A percentile compares a stretch with the other conserved stretches of the same genome.
Conservation (phyloP, 64 coral and sea anemone species). For the Porites lutea region DNA sequence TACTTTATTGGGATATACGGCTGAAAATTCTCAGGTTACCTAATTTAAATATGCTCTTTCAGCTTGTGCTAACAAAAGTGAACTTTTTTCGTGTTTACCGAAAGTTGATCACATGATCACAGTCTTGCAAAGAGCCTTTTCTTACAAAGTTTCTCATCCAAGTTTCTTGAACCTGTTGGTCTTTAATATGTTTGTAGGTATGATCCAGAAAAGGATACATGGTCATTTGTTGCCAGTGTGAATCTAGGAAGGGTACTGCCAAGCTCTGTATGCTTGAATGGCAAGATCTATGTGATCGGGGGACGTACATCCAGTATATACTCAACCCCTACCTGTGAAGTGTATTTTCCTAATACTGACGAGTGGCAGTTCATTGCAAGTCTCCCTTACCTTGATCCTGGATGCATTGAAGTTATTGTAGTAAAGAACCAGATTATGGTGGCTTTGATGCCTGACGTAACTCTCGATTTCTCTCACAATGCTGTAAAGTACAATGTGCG, state of each 20-base stretch:
- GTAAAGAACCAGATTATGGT: conserved; percentile 28
- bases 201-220: conserved; percentile 44
- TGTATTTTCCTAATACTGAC: conserved; percentile 40
- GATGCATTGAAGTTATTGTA: conserved; percentile 61
- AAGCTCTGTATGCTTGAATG: conserved; percentile 38
- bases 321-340: conserved; percentile 46
- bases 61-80: too few relatives aligned
- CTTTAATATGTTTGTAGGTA: not conserved
- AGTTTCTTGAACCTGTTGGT: too few relatives aligned
- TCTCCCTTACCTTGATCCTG: conserved; percentile 29
- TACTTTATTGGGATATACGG: too few relatives aligned
- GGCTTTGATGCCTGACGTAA: not conserved
- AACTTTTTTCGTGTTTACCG: too few relatives aligned
- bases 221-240: conserved; percentile 61
- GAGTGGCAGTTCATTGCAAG: conserved; percentile 68
- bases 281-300: conserved; percentile 71
- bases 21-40: too few relatives aligned
- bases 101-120: too few relatives aligned
- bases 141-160: too few relatives aligned
- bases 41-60: too few relatives aligned
- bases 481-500: conserved; percentile 9
- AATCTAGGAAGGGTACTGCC: conserved; percentile 21
- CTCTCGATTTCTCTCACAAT: not conserved
- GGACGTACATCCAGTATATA: conserved; percentile 19
- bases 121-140: too few relatives aligned